Evolutionary conservation across 2,888 invertebrate genomes (phyloP).

Genomic region (Acronicta alni): DNA sequence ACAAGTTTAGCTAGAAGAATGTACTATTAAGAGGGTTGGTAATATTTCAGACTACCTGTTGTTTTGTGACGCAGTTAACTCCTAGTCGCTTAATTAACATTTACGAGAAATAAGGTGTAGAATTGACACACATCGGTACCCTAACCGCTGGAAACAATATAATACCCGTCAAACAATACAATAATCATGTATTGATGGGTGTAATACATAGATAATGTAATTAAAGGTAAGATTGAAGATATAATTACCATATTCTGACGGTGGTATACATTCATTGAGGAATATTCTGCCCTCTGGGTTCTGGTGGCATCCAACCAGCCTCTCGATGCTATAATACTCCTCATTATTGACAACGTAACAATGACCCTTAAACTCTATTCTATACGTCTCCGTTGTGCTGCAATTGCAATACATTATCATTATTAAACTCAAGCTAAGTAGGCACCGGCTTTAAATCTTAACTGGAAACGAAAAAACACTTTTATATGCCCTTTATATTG

Average conservation of each 20-base stretch:
- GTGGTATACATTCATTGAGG: conserved; percentile 94
- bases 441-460: background rate
- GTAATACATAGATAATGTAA: conserved; percentile 2
- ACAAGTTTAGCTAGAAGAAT: too few relatives aligned
- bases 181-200: too few relatives aligned
- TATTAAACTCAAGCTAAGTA: background rate
- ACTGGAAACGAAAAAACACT: too few relatives aligned
- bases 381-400: conserved; percentile 92
- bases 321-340: conserved; percentile 90
- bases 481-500: too few relatives aligned
- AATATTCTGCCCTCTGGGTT: conserved; percentile 90
- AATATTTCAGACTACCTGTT: too few relatives aligned
- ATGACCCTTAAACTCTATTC: conserved; percentile 88
- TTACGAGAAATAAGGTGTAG: too few relatives aligned
- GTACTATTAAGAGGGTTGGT: too few relatives aligned
- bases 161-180: too few relatives aligned
- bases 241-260: conserved; percentile 94
- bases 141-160: background rate
- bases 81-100: too few relatives aligned
- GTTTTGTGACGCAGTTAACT: too few relatives aligned
- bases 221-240: background rate
- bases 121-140: too few relatives aligned
- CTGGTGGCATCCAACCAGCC: conserved; percentile 90
- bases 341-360: conserved; percentile 88
- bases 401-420: conserved; percentile 50